These are phyloP conservation scores for Lepidocyrtinus sp. DNA, from an alignment of 2,888 invertebrate genomes.

Conservation along the genomic window DNA sequence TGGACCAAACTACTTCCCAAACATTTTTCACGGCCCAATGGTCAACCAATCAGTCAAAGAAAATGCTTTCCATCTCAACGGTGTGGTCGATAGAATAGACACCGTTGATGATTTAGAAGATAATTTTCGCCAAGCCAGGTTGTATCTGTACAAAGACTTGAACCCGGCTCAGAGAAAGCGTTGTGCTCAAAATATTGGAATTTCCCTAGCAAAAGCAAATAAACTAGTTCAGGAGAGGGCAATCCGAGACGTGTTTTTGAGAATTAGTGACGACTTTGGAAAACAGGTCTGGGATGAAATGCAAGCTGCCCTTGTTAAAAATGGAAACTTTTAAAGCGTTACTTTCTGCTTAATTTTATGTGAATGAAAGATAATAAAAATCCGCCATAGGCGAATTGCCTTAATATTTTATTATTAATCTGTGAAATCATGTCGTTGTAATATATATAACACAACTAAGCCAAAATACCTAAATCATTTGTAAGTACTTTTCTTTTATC, in stretches of 20 bases:
- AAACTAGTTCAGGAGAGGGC: conserved; percentile 17
- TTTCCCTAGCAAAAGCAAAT: conserved; percentile 12
- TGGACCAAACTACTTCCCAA: conserved; percentile 41
- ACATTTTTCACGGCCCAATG: conserved; percentile 34
- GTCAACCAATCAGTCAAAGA: background rate
- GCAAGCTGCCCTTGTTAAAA: background rate
- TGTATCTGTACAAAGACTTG: conserved; percentile 37
- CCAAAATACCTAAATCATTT: no score
- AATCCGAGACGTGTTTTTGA: conserved; percentile 10
- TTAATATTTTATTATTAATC: no score
- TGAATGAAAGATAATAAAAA: no score
- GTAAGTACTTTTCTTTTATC: no score
- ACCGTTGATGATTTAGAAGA: conserved; percentile 23
- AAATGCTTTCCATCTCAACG: conserved; percentile 18
- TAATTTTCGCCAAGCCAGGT: conserved; percentile 21
- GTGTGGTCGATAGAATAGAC: conserved; percentile 39
- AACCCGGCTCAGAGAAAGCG: conserved; percentile 10
- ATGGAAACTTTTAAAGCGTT: background rate
- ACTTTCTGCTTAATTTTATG: no score
- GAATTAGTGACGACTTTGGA: conserved; percentile 20
- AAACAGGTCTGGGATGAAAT: background rate
- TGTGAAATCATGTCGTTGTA: no score
- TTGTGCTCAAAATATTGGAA: conserved; percentile 4
- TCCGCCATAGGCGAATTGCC: no score
- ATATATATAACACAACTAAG: no score